A percentile compares a stretch with the other conserved stretches of the same genome.
Conservation (phyloP, 2,113 vertebrate genomes). For the Phaethon lepturus region DNA sequence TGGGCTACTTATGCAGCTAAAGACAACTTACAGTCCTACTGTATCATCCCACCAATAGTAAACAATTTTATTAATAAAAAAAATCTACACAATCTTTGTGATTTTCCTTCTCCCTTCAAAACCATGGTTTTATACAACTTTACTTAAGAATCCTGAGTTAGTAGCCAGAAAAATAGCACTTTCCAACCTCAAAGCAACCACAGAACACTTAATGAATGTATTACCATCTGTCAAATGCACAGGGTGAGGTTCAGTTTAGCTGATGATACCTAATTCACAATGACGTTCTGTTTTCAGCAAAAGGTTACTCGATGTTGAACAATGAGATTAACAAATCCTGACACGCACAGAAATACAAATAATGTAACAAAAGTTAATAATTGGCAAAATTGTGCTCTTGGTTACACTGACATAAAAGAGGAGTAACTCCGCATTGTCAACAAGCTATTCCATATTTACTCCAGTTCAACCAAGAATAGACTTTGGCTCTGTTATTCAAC, state of each 20-base stretch:
- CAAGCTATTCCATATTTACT: conserved; percentile 44
- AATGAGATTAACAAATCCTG: conserved; percentile 62
- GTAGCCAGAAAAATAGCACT: conserved; percentile 68
- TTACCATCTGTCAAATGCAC: conserved; percentile 63
- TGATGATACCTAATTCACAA: conserved; percentile 66
- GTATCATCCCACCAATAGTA: neutral
- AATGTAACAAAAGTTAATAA: conserved; percentile 53
- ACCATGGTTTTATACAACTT: conserved; percentile 34
- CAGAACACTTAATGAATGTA: conserved; percentile 66
- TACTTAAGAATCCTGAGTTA: conserved; percentile 11
- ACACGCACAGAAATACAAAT: conserved; percentile 63
- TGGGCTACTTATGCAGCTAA: neutral
- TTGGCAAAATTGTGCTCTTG: neutral
- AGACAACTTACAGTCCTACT: neutral
- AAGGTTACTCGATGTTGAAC: conserved; percentile 57
- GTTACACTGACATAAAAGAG: conserved; percentile 33
- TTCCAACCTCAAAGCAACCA: conserved; percentile 68
- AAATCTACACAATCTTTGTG: neutral
- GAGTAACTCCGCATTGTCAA: conserved; percentile 33
- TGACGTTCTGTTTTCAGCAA: conserved; percentile 51
- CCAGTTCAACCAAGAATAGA: conserved; percentile 38
- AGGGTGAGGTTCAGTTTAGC: conserved; percentile 61
- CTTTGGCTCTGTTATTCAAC: conserved; percentile 18
- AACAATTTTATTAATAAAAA: neutral
- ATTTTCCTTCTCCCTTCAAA: conserved; percentile 18